phyloP scores from a whole-genome alignment of 2,888 invertebrate genomes.

The Mesorhabditis spiculigera region DNA sequence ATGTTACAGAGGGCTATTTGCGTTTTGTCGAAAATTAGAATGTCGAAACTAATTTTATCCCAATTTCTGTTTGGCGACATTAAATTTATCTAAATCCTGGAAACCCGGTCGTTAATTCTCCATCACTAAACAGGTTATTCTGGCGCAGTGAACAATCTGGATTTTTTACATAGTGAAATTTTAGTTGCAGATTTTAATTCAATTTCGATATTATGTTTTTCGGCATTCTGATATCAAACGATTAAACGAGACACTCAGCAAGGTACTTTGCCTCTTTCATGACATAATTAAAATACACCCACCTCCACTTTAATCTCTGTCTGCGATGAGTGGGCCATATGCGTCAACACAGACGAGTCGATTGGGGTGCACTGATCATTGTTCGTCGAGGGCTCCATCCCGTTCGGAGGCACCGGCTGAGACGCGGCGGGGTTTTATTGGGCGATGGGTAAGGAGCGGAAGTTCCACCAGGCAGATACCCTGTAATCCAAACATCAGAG shows the following conservation, averaged over 20 bases:
- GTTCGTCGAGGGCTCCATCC: constrained; percentile 14
- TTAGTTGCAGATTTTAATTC: too few species aligned
- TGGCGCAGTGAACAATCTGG: too few species aligned
- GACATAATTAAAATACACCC: neutral
- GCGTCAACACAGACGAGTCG: constrained; percentile 9
- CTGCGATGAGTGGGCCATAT: constrained; percentile 48
- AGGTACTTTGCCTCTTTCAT: too few species aligned
- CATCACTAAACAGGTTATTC: too few species aligned
- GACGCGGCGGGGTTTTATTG: neutral
- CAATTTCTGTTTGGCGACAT: constrained; percentile 1
- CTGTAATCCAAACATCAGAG: too few species aligned
- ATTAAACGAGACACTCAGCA: too few species aligned
- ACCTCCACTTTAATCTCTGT: constrained; percentile 58
- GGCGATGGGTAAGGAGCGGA: too few species aligned
- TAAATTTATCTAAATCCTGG: neutral
- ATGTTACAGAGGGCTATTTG: constrained; percentile 5
- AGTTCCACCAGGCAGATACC: too few species aligned
- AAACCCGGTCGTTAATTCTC: too few species aligned
- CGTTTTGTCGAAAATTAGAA: neutral
- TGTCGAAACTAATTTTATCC: neutral
- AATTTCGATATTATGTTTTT: too few species aligned
- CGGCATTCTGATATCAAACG: too few species aligned
- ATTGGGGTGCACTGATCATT: constrained; percentile 11
- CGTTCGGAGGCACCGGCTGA: neutral
- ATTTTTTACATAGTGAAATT: too few species aligned